These are phyloP conservation scores for Vulpes lagopus DNA, from an alignment of 2,113 vertebrate genomes.

Conservation along the genomic window DNA sequence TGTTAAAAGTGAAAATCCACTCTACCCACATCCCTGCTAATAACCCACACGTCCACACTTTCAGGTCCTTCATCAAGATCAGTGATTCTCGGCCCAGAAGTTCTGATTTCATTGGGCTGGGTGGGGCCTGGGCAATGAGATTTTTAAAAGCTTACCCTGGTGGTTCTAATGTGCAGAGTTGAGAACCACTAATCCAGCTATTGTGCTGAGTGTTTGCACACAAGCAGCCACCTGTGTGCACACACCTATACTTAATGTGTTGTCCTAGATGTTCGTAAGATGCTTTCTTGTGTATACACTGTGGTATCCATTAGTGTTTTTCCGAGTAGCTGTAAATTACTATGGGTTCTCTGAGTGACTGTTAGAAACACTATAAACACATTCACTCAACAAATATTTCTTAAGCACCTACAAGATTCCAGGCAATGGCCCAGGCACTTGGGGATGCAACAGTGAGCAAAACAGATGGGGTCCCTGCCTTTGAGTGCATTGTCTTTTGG, in stretches of 20 bases:
- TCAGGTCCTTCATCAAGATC: neutral
- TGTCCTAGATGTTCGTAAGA: neutral
- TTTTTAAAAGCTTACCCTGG: conserved; percentile 12
- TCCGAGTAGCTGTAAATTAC: conserved; percentile 28
- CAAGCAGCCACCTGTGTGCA: neutral
- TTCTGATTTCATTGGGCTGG: conserved; percentile 7
- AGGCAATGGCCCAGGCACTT: conserved; percentile 13
- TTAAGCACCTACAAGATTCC: conserved; percentile 1
- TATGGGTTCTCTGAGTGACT: neutral
- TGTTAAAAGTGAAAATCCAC: neutral
- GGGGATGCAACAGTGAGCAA: neutral
- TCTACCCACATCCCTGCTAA: neutral
- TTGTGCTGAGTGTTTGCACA: neutral
- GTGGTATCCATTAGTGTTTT: neutral
- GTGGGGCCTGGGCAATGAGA: neutral
- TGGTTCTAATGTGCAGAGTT: conserved; percentile 2
- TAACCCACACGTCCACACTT: neutral
- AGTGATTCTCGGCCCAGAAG: neutral
- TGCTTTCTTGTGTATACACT: neutral
- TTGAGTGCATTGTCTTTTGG: neutral
- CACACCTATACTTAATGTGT: neutral
- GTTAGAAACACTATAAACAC: neutral
- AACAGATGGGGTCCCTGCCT: neutral
- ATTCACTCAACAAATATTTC: conserved; percentile 9
- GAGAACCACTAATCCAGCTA: neutral